Evolutionary conservation across 2,888 invertebrate species (phyloP).

Genomic region (Troilus luridus): DNA sequence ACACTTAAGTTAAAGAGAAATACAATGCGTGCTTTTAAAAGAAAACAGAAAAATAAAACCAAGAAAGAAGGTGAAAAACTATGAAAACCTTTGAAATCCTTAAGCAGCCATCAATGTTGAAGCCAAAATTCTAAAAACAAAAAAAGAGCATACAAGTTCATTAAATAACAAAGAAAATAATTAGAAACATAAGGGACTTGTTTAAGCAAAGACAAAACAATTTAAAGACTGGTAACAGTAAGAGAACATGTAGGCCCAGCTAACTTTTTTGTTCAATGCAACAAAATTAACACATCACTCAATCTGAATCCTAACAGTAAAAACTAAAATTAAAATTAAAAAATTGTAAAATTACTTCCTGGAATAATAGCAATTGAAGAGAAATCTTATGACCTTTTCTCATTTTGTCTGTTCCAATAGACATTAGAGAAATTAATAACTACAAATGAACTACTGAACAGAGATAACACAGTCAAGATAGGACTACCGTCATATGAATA

Average conservation of each 20-base stretch:
- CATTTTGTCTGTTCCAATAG: background rate
- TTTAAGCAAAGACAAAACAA: background rate
- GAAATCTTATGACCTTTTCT: background rate
- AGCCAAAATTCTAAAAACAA: conserved; percentile 38
- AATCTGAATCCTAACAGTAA: background rate
- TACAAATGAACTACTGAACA: background rate
- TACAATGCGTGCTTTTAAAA: conserved; percentile 18
- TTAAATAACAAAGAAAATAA: conserved; percentile 13
- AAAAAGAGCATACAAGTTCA: conserved; percentile 12
- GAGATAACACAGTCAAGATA: no score
- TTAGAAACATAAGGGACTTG: background rate
- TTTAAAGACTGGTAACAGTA: background rate
- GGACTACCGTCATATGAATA: no score
- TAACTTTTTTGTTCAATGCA: background rate
- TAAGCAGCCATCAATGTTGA: conserved; percentile 36
- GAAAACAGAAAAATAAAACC: background rate
- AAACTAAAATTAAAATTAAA: background rate
- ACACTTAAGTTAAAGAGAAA: background rate
- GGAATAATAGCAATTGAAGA: background rate
- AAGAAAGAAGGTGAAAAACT: conserved; percentile 17
- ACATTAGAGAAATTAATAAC: background rate
- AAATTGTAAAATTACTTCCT: background rate
- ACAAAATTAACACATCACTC: background rate
- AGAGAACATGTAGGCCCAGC: background rate
- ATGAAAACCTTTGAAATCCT: conserved; percentile 32